A percentile compares a stretch with the other conserved stretches of the same genome.
These are phyloP conservation scores for Echinops telfairi DNA, from an alignment of 2,113 vertebrate species.

Conservation along the genomic window DNA sequence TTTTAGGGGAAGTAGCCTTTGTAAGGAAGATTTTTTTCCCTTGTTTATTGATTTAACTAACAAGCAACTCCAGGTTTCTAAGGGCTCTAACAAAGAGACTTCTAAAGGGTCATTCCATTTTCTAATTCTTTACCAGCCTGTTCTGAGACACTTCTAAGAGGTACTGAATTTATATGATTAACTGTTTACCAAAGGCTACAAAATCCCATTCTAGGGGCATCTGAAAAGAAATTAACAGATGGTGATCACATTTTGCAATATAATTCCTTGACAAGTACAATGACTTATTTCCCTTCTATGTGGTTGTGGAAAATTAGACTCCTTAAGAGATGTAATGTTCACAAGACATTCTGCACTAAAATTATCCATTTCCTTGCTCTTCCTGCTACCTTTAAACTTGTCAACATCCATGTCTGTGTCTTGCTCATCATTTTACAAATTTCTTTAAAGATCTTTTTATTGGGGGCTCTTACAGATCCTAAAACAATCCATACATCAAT, in stretches of 20 bases:
- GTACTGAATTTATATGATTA: background rate
- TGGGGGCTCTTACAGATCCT: too few species aligned
- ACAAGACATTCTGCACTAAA: background rate
- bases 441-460: too few species aligned
- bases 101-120: background rate
- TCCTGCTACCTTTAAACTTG: background rate
- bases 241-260: background rate
- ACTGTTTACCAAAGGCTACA: background rate
- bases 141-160: background rate
- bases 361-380: background rate
- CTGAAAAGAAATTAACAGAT: slow-evolving; percentile 18
- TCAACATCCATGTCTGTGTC: background rate
- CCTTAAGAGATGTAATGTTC: background rate
- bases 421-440: background rate
- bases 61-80: too few species aligned
- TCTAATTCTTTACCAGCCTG: background rate
- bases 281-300: background rate
- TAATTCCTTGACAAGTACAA: background rate
- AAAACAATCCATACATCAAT: too few species aligned
- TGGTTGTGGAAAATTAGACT: background rate
- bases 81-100: background rate
- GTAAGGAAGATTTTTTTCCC: background rate
- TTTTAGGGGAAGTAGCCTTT: background rate
- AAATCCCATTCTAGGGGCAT: slow-evolving; percentile 32
- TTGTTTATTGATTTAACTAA: background rate